Conservation (phyloP, 2,113 vertebrate genomes). For the Notarius quadriscutis region DNA sequence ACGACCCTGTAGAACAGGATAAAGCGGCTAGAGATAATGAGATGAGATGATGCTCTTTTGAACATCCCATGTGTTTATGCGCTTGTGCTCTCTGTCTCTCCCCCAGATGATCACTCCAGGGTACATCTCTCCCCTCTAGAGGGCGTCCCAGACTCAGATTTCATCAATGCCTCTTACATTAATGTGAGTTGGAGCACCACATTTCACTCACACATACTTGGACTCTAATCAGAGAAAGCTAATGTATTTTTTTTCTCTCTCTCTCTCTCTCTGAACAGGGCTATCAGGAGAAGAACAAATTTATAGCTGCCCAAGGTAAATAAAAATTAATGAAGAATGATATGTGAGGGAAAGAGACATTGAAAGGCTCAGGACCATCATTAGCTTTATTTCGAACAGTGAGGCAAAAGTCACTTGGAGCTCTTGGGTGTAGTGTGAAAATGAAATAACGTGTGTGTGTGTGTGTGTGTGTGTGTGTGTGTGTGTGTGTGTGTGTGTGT, state of each 20-base stretch:
- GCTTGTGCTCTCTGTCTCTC: constrained; percentile 23
- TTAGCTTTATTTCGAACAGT: not conserved
- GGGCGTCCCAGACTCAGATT: constrained; percentile 97
- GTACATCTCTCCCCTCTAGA: constrained; percentile 91
- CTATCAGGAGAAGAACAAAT: constrained; percentile 99
- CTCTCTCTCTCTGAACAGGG: constrained; percentile 71
- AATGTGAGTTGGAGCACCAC: constrained; percentile 80
- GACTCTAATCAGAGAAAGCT: not conserved
- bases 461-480: constrained; percentile 46
- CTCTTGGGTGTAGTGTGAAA: not conserved
- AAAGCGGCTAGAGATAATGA: not conserved
- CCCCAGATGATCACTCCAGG: constrained; percentile 93
- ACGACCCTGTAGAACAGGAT: no score
- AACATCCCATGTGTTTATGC: not conserved
- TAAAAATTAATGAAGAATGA: not conserved
- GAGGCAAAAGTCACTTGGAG: not conserved
- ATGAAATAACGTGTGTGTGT: constrained; percentile 15
- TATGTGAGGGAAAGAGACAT: not conserved
- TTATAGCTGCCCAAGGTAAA: constrained; percentile 97
- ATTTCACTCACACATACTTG: not conserved
- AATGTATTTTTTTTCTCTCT: not conserved
- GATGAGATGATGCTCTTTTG: not conserved
- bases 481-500: constrained; percentile 48
- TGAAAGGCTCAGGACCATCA: not conserved
- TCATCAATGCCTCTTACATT: constrained; percentile 97